Conservation (phyloP, 2,113 vertebrate genomes). For the Aix galericulata region DNA sequence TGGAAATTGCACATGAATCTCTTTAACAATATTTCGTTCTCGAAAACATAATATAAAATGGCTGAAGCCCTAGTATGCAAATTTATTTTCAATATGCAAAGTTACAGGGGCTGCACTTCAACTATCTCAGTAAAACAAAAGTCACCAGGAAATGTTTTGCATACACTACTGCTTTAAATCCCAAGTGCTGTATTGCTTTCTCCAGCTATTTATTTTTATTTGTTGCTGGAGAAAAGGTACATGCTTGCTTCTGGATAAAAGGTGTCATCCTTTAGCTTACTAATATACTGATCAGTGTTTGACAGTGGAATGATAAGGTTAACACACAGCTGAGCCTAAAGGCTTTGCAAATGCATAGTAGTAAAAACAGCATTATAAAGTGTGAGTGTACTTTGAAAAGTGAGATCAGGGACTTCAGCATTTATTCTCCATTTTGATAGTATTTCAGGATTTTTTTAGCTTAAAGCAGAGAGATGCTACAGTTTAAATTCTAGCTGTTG, state of each 20-base stretch:
- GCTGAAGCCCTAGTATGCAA: background rate
- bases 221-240: background rate
- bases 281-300: background rate
- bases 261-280: background rate
- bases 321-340: background rate
- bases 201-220: background rate
- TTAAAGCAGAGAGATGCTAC: background rate
- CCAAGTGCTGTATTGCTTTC: background rate
- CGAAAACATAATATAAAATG: background rate
- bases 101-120: conserved; percentile 20
- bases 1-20: background rate
- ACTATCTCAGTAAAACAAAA: background rate
- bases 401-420: conserved; percentile 14
- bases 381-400: conserved; percentile 39
- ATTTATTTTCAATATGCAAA: background rate
- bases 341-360: conserved; percentile 41
- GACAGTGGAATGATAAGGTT: background rate
- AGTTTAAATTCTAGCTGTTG: background rate
- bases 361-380: conserved; percentile 35
- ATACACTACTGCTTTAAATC: conserved; percentile 66
- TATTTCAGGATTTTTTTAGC: background rate
- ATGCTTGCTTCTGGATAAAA: background rate
- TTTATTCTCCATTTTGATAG: background rate
- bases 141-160: background rate
- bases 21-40: background rate